Evolutionary conservation across 2,888 invertebrate species (phyloP).

Genomic region (Bruchidius siliquastri): DNA sequence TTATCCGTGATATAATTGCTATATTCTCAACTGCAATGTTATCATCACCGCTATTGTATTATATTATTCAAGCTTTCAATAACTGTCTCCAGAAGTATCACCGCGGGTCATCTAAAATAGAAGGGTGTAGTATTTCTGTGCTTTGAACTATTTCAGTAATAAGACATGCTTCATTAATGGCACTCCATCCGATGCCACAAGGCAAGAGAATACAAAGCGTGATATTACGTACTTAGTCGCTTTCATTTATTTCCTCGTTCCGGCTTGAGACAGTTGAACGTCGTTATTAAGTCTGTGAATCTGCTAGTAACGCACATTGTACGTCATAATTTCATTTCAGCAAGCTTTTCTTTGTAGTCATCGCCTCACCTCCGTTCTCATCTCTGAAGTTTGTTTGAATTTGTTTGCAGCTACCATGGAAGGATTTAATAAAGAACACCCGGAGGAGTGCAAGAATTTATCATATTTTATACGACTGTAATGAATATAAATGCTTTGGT

Average conservation of each 20-base stretch:
- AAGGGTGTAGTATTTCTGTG: too few species aligned
- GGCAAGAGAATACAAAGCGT: too few species aligned
- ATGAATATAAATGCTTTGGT: not conserved
- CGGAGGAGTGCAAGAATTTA: not conserved
- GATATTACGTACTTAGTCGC: too few species aligned
- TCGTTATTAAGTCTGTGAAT: not conserved
- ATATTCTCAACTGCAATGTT: too few species aligned
- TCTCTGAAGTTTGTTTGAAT: not conserved
- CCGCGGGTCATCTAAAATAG: too few species aligned
- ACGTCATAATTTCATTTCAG: not conserved
- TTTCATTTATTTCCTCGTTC: not conserved
- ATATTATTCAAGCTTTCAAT: too few species aligned
- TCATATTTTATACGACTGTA: not conserved
- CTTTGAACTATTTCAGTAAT: too few species aligned
- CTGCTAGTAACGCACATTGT: not conserved
- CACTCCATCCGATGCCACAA: too few species aligned
- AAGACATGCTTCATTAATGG: too few species aligned
- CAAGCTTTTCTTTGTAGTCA: not conserved
- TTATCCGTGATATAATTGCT: too few species aligned
- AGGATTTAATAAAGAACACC: not conserved
- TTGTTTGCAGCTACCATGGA: not conserved
- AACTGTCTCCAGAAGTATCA: too few species aligned
- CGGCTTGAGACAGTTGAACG: not conserved
- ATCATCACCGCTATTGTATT: too few species aligned
- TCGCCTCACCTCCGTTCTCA: not conserved